Evolutionary conservation across 2,113 vertebrate species (phyloP).

Genomic region (Siphamia tubifer): DNA sequence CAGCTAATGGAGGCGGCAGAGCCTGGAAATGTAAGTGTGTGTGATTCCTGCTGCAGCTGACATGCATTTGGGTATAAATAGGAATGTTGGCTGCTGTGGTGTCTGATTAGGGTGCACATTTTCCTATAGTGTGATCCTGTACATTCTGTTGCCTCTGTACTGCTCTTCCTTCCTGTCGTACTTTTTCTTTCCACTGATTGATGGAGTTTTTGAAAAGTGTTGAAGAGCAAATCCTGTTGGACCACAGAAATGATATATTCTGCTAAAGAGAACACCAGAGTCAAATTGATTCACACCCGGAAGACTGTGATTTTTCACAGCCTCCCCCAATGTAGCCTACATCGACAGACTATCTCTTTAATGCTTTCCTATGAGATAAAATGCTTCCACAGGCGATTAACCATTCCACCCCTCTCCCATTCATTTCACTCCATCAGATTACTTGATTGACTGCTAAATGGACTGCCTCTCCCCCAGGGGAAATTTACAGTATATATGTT

Average conservation of each 20-base stretch:
- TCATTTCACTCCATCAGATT: conserved; percentile 67
- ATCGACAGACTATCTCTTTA: conserved; percentile 62
- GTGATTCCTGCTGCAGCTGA: conserved; percentile 38
- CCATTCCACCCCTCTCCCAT: conserved; percentile 49
- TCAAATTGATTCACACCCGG: conserved; percentile 46
- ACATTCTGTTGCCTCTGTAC: background rate
- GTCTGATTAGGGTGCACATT: background rate
- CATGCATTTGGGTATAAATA: conserved; percentile 15
- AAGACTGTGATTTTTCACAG: conserved; percentile 62
- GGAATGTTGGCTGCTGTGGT: background rate
- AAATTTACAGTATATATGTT: conserved; percentile 42
- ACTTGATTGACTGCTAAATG: conserved; percentile 63
- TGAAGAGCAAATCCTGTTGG: conserved; percentile 33
- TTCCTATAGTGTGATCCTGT: background rate
- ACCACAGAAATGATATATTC: conserved; percentile 30
- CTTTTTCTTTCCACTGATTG: background rate
- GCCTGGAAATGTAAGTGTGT: conserved; percentile 41
- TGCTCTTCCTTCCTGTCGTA: background rate
- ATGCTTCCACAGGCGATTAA: conserved; percentile 61
- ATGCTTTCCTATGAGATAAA: conserved; percentile 64
- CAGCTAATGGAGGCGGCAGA: conserved; percentile 46
- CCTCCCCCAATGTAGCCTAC: conserved; percentile 41
- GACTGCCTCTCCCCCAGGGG: conserved; percentile 25
- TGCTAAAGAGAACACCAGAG: conserved; percentile 41
- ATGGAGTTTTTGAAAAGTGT: conserved; percentile 20